Evolutionary conservation across 2,113 vertebrate genomes (phyloP).

Genomic region (Lagopus leucura): DNA sequence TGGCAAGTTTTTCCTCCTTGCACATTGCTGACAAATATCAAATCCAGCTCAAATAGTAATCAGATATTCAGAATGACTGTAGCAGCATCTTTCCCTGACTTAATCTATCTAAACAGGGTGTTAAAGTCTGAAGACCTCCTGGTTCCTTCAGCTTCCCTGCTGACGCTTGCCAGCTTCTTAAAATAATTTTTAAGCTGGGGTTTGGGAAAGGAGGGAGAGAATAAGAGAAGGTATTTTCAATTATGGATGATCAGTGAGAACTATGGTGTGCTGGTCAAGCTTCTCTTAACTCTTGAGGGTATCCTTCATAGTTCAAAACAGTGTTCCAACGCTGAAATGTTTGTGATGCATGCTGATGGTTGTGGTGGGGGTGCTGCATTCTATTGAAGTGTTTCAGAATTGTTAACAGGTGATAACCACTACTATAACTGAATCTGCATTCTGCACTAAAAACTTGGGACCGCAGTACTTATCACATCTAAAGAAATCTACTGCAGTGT

Average conservation of each 20-base stretch:
- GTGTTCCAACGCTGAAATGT: not conserved
- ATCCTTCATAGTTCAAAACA: conserved; percentile 45
- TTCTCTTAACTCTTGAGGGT: conserved; percentile 68
- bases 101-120: conserved; percentile 82
- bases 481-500: not conserved
- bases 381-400: not conserved
- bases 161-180: conserved; percentile 87
- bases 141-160: conserved; percentile 75
- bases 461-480: not conserved
- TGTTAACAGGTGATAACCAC: not conserved
- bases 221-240: conserved; percentile 82
- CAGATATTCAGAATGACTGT: conserved; percentile 66
- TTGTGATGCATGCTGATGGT: not conserved
- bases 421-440: not conserved
- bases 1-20: not conserved
- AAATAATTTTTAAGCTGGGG: conserved; percentile 73
- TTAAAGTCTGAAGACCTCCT: conserved; percentile 67
- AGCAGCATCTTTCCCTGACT: conserved; percentile 77
- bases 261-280: conserved; percentile 75
- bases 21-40: conserved; percentile 49
- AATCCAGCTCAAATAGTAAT: conserved; percentile 77
- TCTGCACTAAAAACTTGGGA: not conserved
- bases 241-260: conserved; percentile 83
- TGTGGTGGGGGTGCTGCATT: not conserved
- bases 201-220: conserved; percentile 16